Percentiles rank a stretch among this genome's conserved stretches.
phyloP scores from a whole-genome alignment of 2,888 invertebrate genomes.

The Hylaea fasciaria region DNA sequence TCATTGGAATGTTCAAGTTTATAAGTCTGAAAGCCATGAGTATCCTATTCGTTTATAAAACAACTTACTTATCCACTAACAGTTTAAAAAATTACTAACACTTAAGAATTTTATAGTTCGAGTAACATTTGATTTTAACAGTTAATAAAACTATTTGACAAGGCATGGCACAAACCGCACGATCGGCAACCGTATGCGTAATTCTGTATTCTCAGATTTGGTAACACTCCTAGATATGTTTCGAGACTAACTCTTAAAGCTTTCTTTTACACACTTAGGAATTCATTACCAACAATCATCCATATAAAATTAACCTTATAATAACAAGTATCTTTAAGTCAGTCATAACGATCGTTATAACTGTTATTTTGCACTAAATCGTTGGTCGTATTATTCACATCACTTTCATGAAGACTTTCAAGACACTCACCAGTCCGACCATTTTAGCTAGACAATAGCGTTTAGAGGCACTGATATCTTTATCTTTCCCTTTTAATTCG shows the following conservation, averaged over 20 bases:
- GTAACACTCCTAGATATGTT: constrained; percentile 63
- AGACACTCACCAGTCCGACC: constrained; percentile 1
- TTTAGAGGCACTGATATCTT: constrained; percentile 21
- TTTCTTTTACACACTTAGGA: constrained; percentile 58
- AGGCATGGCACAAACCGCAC: constrained; percentile 61
- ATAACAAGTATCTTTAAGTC: constrained; percentile 12
- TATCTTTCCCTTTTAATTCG: constrained; percentile 17
- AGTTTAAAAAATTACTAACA: constrained; percentile 43
- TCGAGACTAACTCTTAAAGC: constrained; percentile 67
- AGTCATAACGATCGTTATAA: constrained; percentile 11
- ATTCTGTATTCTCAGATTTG: constrained; percentile 40
- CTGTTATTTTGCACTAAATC: constrained; percentile 29
- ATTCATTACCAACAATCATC: constrained; percentile 29
- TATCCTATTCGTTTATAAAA: constrained; percentile 45
- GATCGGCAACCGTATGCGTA: constrained; percentile 44
- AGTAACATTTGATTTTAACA: constrained; percentile 46
- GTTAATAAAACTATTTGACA: constrained; percentile 48
- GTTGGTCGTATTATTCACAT: constrained; percentile 27
- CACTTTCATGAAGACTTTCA: constrained; percentile 10
- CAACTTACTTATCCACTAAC: constrained; percentile 24
- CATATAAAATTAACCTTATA: constrained; percentile 11
- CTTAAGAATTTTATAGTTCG: constrained; percentile 48
- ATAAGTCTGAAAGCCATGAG: constrained; percentile 52
- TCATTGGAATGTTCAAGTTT: constrained; percentile 60
- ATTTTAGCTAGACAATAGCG: constrained; percentile 9